Evolutionary conservation across 2,797 vertebrate species (phyloP), one percentile per base, ranked within the genome.

Genomic region (Pempheris klunzingeri): DNA sequence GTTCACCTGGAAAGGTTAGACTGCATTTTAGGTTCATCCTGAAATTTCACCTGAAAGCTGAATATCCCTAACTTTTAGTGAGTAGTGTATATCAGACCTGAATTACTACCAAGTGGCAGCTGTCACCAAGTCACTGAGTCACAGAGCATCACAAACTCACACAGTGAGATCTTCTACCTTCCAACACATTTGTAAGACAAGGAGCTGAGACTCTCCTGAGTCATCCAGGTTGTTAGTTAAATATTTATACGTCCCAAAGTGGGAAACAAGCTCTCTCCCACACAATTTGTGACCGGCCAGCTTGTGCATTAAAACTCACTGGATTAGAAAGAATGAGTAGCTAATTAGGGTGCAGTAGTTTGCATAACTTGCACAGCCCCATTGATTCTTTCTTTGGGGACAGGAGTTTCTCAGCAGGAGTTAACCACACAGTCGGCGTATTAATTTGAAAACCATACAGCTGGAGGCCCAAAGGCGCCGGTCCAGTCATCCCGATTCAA

Each of bases 341-440:
- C 82, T 90, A 88, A 92, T 92, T 89, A 86, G 82, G 60, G 55
- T 69, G 80, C 81, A 70, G 67, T 9, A 57, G 76, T 73, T 78
- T 76, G 69, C 58, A 57, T 75, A 64, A 77, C 62, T 79, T 81
- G 63, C 68, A 72, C 65, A 8, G 78, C 71, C 15, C 28, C 60
- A 79, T 80, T 79, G 87, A 89, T 90, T 89, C 67, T 34, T 74
- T 70, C 73, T 77, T 76, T 60, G 41, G 74, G 78, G 76, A 78
- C 38, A 15, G 24, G 71, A 65, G 75, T 70, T 70, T 71, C 71
- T 83, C 78, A 57, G 71, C 66, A 47, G 70, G 72, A 85, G 58
- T 80, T 70, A 63, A 34, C 74, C 41, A 49, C 54, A 71, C 74
- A 63, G 61, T 70, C 26, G 38, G 61, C 61, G 41, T 83, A 74